Percentiles rank a stretch among this genome's conserved stretches.
Conservation (phyloP, 2,797 vertebrate species). For the Sebastes wilsoni region DNA sequence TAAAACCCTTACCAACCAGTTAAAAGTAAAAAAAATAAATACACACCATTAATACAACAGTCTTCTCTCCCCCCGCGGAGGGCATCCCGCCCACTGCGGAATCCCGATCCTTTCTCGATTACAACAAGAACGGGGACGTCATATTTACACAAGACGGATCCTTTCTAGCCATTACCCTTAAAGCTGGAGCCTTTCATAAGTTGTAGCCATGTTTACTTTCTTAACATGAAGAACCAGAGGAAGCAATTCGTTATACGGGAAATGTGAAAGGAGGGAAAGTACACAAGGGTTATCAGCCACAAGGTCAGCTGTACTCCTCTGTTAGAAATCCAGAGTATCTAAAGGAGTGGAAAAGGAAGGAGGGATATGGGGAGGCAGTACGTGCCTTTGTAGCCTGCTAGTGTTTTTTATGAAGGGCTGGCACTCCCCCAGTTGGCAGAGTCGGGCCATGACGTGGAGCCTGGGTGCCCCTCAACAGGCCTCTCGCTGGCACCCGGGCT, state of each 20-base stretch:
- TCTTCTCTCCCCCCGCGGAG: too few relatives aligned
- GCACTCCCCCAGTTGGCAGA: conserved; percentile 70
- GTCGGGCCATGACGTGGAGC: conserved; percentile 49
- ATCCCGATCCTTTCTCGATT: too few relatives aligned
- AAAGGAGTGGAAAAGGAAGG: conserved; percentile 50
- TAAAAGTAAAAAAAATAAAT: too few relatives aligned
- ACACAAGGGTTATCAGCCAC: conserved; percentile 30
- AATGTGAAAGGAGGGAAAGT: conserved; percentile 20
- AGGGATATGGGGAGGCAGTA: conserved; percentile 34
- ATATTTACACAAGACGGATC: too few relatives aligned
- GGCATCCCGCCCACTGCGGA: too few relatives aligned
- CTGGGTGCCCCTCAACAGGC: conserved; percentile 65
- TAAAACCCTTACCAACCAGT: too few relatives aligned
- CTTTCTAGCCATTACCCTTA: too few relatives aligned
- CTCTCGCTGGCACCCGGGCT: conserved; percentile 58
- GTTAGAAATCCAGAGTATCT: conserved; percentile 25
- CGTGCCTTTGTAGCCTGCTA: conserved; percentile 58
- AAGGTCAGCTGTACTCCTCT: conserved; percentile 26
- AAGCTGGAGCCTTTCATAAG: conserved; percentile 10
- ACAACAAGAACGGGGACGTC: too few relatives aligned
- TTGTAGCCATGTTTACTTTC: conserved; percentile 3
- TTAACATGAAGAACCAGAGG: not conserved
- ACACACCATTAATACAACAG: too few relatives aligned
- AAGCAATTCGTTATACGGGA: conserved; percentile 7
- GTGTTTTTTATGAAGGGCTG: conserved; percentile 73